Evolutionary conservation across 2,888 invertebrate species (phyloP), one percentile per base, ranked within the genome.

Genomic region (Leptothorax acervorum): DNA sequence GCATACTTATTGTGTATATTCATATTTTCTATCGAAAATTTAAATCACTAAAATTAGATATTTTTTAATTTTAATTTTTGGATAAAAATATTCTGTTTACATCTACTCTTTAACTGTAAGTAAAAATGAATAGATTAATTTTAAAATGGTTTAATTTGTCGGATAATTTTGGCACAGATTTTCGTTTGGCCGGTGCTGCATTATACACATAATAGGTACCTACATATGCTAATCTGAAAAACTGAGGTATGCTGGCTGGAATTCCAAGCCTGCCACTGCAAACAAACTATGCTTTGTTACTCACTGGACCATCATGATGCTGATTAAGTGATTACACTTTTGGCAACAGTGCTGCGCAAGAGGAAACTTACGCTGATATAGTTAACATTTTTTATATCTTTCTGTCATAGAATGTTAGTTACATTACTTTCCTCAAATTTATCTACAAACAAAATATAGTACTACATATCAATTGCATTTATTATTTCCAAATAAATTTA

Each of bases 281-380:
- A 78, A 70, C 48, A 23, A 23, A 70, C n/a, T 15, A 55, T 31
- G 45, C 35, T 48, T 57, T 70, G 79, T 79, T 70, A 35, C 48
- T 60, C 70, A 11, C 57, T 45, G 9, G 8, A 45, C 11, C 15
- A 78, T 6, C 45, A 31, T 31, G 78, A 57, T 45, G 35, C 35
- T 70, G 60, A 70, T 60, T 70, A 79, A 78, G 15, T 55, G 66
- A 79, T 79, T 79, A 60, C 39, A 60, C 28, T 70, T 68, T 48
- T 60, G 57, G 70, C 70, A 70, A 53, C 23, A n/a, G 28, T 28
- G 15, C 28, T 23, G 15, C 18, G 57, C 48, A 48, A 70, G 23
- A 60, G 2, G 12, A 60, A 57, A 12, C 11, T 57, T 55, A 5
- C 31, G 15, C 45, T 53, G 18, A 65, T 23, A 18, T 23, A 18